Conservation (phyloP, 2,888 invertebrate genomes). For the Drepana falcataria region DNA sequence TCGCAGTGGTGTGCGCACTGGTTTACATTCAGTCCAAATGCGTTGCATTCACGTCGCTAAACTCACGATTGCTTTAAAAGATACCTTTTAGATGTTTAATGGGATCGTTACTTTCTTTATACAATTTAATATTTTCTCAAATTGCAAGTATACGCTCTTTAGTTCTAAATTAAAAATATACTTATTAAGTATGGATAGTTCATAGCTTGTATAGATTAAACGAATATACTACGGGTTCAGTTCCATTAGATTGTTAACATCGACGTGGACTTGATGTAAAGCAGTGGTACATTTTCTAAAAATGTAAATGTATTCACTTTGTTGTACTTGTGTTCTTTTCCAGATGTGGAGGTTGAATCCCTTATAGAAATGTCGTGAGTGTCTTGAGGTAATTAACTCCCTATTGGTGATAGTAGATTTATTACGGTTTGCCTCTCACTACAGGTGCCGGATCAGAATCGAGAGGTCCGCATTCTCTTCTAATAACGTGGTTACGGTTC, state of each 20-base stretch:
- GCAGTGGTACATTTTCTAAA: constrained; percentile 64
- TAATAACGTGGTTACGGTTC: constrained; percentile 26
- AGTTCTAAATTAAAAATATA: constrained; percentile 7
- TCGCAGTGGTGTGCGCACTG: constrained; percentile 60
- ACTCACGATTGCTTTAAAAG: constrained; percentile 2
- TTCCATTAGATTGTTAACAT: constrained; percentile 15
- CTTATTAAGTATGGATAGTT: too few species aligned
- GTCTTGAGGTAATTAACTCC: constrained; percentile 78
- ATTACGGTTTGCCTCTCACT: constrained; percentile 58
- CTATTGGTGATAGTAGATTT: constrained; percentile 74
- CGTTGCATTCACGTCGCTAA: constrained; percentile 2
- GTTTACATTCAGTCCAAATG: constrained; percentile 72
- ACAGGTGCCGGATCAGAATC: constrained; percentile 38
- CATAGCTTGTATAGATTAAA: too few species aligned
- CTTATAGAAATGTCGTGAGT: constrained; percentile 77
- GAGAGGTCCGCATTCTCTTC: constrained; percentile 15
- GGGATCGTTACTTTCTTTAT: constrained; percentile 2
- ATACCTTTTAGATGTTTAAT: constrained; percentile 5
- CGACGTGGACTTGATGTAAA: constrained; percentile 75
- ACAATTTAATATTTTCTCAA: too few species aligned
- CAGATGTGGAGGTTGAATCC: constrained; percentile 78
- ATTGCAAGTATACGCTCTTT: too few species aligned
- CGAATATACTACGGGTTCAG: too few species aligned
- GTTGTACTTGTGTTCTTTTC: constrained; percentile 80
- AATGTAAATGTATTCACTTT: constrained; percentile 69